Evolutionary conservation across 2,113 vertebrate species (phyloP), one percentile per base, ranked within the genome.

Genomic region (Barbus barbus): DNA sequence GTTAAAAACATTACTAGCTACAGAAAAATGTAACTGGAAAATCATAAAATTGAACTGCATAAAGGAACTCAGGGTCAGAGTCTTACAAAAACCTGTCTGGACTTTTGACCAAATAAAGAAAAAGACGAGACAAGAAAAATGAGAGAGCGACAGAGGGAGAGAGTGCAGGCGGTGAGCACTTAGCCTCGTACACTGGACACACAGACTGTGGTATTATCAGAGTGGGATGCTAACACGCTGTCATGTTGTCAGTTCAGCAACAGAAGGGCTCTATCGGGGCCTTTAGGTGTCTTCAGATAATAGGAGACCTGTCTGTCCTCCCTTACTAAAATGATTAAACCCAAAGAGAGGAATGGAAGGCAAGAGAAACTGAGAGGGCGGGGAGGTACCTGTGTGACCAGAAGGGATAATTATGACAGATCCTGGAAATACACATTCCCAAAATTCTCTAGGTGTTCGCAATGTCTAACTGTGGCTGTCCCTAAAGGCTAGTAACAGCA

Each of bases 261-360:
- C 51, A 71, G 33, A 56, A 72, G 81, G 56, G 58, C 65, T 67
- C 75, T 79, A 67, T 51, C 67, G 67, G 31, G 36, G 26, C 84
- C 84, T 80, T 84, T 48, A 77, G 87, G 84, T 78, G 77, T 81
- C 72, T 46, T 63, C 31, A 72, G 82, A 78, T 84, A 83, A 88
- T 73, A 72, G 78, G 24, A 86, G 84, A 84, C 80, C 78, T 78
- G 78, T 74, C 72, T 46, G 38, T 60, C 82, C 84, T 79, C 33
- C 58, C 38, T 31, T 84, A 60, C 61, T 56, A 76, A 60, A 73
- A 26, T 79, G 44, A 78, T 87, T 67, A 77, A 18, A 82, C 26
- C 53, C 28, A 69, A 86, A 79, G 46, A 36, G 24, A 72, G 24
- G 31, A 71, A 51, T 71, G 48, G 51, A 36, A 26, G 7, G 44